These are phyloP conservation scores for Stomatorhinus walkeri DNA, from an alignment of 2,797 vertebrate genomes.

Conservation along the genomic window DNA sequence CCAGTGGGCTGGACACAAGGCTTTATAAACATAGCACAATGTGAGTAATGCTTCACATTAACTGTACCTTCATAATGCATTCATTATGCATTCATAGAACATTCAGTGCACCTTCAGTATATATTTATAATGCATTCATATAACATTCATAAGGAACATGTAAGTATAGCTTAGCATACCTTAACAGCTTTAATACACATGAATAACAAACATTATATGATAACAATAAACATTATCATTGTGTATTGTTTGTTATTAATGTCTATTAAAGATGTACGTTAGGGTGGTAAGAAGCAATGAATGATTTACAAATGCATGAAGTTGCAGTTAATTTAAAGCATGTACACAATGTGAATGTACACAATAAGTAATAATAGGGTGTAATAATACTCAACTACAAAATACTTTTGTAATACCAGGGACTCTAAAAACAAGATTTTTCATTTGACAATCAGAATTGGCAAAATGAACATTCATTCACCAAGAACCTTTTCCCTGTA, in stretches of 20 bases:
- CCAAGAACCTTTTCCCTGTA: not conserved
- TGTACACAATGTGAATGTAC: not conserved
- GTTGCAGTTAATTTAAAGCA: not conserved
- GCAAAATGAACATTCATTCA: not conserved
- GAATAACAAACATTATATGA: not conserved
- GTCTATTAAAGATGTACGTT: not conserved
- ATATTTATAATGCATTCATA: not conserved
- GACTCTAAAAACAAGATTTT: not conserved
- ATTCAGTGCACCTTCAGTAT: not conserved
- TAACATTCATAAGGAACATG: not conserved
- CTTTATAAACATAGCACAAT: not conserved
- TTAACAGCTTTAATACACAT: not conserved
- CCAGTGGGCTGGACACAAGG: not conserved
- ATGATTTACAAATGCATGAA: not conserved
- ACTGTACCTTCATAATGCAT: not conserved
- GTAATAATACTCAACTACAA: not conserved
- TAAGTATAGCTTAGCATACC: not conserved
- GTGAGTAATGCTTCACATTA: not conserved
- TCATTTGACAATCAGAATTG: not conserved
- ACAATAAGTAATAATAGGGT: not conserved
- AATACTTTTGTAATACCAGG: not conserved
- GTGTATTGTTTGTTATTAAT: not conserved
- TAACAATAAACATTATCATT: not conserved
- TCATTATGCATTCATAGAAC: not conserved
- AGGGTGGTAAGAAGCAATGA: not conserved